Evolutionary conservation across 1,140 invertebrate genomes (phyloP), one percentile per base, ranked within the genome.

Genomic region (Drosophila mojavensis): DNA sequence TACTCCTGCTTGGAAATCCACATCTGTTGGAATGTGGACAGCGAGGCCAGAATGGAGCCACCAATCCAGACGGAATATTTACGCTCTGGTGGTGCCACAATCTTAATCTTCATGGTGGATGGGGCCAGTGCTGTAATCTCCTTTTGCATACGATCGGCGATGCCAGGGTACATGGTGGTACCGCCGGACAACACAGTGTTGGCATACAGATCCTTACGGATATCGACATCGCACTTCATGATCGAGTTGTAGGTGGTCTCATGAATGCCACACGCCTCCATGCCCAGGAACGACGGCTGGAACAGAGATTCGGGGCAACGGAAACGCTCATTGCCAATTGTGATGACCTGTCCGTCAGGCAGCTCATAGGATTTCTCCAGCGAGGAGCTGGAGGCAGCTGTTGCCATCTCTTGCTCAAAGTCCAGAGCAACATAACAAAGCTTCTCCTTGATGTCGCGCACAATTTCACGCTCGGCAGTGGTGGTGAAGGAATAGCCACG

Each of bases 1-100:
- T 98, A 98, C 92, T 98, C 97, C 93, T 98, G 96, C 93, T 98
- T 98, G 84, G 96, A 97, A 93, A 98, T 98, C 97, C 97, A 98
- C 96, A 97, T 97, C 93, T 96, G 96, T 92, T 97, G 97, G 96
- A 97, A 97, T 92, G 97, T 97, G 78, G 96, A 97, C 24, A 97
- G 93, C 6, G 96, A 97, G 45, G 96, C 96, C 76, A 97, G 93
- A 92, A 97, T 97, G 70, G 97, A 97, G 67, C 96, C 96, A 90
- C 96, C 96, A 94, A 97, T 97, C 97, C 96, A 97, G 84, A 97
- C 97, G 60, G 96, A 97, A 93, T 98, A 98, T 92, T 98, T 98
- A 86, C 97, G 95, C 93, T 98, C 97, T 66, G 97, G 97, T 48
- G 96, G 97, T 83, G 97, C 97, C 86, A 98, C 97, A 93, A 98